Evolutionary conservation across 1,140 invertebrate genomes (phyloP), one percentile per base, ranked within the genome.

Genomic region (Conus betulinus): DNA sequence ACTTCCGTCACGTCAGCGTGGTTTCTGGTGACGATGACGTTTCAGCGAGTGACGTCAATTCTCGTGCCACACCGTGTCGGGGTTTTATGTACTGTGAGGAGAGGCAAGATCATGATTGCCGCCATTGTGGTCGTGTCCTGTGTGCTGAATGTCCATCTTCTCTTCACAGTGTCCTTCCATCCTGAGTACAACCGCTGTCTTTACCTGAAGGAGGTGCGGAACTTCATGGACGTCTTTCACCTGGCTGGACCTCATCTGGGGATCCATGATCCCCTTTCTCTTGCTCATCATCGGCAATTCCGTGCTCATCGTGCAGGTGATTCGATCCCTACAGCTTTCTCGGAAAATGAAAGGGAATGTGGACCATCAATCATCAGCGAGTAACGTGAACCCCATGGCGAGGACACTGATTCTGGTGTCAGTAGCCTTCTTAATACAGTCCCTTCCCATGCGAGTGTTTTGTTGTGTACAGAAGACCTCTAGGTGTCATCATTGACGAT

Each of bases 21-120:
- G 78, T 81, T 81, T 51, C 27, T 81, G 78, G 27, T 81, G 10
- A 20, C 78, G 78, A 81, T 81, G 78, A 81, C 78, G 78, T 81
- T 17, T 39, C 78, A 81, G 78, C 78, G 78, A 20, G 78, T 81
- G 78, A 81, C 27, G 13, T 81, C 78, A 81, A 27, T 81, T 6
- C 5, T 81, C 25, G 20, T 51, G 10, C 78, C 78, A 17, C 78
- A 81, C 20, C 78, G 78, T 27, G 78, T 52, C 0, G 51, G 78
- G 13, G 10, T 81, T 51, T 7, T 81, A 7, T 81, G 78, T 6
- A 81, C 78, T 2, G 52, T 52, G 10, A 84, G 52, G 17, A 84
- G 52, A 57, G 52, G 52, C 4, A 53, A 57, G 23, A 5, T 25
- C 4, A 15, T 84, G 7, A 11, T 84, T 11, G 82, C 82, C 23